phyloP scores from a whole-genome alignment of 2,113 vertebrate genomes.

The Podiceps cristatus region DNA sequence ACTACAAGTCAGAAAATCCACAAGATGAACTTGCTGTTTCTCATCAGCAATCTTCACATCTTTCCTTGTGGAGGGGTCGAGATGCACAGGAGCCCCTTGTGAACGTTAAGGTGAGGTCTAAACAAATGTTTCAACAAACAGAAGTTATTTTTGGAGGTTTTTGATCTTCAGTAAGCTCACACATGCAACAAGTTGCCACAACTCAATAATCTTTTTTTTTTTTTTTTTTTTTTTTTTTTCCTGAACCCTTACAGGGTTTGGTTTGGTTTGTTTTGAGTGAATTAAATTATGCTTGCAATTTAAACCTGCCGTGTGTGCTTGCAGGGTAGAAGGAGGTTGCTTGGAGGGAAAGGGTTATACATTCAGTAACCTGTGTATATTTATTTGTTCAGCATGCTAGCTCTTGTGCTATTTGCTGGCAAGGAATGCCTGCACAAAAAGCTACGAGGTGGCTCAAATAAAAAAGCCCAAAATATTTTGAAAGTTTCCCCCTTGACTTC shows the following conservation, averaged over 20 bases:
- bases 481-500: slow-evolving; percentile 30
- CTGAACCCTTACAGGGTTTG: neutral
- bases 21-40: neutral
- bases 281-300: neutral
- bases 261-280: neutral
- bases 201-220: neutral
- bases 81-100: neutral
- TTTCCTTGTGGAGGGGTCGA: neutral
- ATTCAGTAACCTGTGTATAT: slow-evolving; percentile 23
- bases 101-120: neutral
- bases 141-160: neutral
- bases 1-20: neutral
- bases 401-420: slow-evolving; percentile 57
- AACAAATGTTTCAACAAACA: neutral
- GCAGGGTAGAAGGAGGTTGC: neutral
- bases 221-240: neutral
- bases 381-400: slow-evolving; percentile 62
- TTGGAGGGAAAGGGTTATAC: slow-evolving; percentile 8
- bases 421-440: slow-evolving; percentile 58
- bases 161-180: neutral
- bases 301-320: neutral
- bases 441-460: neutral
- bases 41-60: neutral
- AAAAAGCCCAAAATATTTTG: slow-evolving; percentile 44
- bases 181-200: neutral